These are phyloP conservation scores for Pyrrhosoma nymphula DNA, from an alignment of 2,888 invertebrate species.

Conservation along the genomic window DNA sequence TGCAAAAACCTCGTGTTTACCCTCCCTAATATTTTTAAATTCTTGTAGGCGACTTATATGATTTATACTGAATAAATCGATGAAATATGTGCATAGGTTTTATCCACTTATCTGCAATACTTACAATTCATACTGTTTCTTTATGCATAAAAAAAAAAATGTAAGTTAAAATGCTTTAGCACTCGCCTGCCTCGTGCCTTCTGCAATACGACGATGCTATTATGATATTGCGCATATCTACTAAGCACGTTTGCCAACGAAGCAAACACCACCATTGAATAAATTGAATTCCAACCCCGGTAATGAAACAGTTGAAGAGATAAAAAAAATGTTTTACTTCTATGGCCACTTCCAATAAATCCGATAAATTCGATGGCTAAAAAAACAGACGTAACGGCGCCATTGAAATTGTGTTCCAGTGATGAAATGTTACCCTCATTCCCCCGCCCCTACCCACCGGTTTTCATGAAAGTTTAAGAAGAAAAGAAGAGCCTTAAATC, in stretches of 20 bases:
- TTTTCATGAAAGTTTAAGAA: neutral
- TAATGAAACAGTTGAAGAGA: neutral
- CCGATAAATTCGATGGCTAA: neutral
- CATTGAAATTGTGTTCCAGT: neutral
- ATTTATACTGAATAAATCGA: no score
- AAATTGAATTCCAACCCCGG: neutral
- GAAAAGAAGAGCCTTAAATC: neutral
- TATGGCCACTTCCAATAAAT: neutral
- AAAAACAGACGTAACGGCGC: neutral
- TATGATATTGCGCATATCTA: neutral
- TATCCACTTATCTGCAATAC: no score
- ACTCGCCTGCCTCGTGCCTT: no score
- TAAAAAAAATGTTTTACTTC: neutral
- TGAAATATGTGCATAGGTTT: no score
- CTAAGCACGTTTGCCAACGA: neutral
- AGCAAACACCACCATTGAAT: neutral
- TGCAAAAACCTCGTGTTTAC: no score
- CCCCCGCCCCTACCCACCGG: neutral
- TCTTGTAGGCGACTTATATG: no score
- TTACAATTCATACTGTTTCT: no score
- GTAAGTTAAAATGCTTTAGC: no score
- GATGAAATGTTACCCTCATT: neutral
- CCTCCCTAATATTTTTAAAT: no score
- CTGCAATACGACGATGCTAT: neutral
- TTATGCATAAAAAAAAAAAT: no score